phyloP scores from a whole-genome alignment of 1,140 invertebrate species.

The Drosophila sucinea region DNA sequence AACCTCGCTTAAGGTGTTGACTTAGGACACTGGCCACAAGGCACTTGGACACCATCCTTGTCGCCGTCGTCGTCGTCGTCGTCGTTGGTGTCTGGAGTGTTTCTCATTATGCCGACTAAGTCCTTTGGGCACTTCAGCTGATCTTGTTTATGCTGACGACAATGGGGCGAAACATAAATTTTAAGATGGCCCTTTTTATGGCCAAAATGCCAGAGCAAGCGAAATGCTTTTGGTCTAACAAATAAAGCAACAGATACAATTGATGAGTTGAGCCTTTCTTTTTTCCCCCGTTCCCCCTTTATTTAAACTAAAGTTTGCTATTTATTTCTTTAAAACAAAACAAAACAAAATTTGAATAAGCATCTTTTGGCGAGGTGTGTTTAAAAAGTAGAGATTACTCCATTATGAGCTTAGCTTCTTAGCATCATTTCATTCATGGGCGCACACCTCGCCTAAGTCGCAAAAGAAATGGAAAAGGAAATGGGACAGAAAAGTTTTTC shows the following conservation, averaged over 20 bases:
- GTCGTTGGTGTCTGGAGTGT: constrained; percentile 18
- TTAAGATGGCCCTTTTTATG: constrained; percentile 40
- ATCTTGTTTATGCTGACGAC: constrained; percentile 48
- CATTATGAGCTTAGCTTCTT: no score
- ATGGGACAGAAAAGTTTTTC: no score
- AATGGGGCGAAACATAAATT: constrained; percentile 37
- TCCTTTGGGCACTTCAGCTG: constrained; percentile 41
- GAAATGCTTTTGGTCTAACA: constrained; percentile 2
- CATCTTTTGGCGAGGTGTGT: no score
- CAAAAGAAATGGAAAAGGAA: no score
- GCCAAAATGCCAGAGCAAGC: constrained; percentile 9
- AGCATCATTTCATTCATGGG: no score
- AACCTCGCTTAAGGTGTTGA: constrained; percentile 48
- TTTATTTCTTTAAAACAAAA: not conserved
- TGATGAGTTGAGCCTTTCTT: constrained; percentile 24
- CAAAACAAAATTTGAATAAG: no score
- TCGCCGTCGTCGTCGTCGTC: not conserved
- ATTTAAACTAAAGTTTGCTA: no score
- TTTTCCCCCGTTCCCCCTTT: no score
- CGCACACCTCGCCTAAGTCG: no score
- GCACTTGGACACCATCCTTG: not conserved
- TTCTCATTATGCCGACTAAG: constrained; percentile 59
- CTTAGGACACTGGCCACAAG: constrained; percentile 44
- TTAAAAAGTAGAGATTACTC: no score
- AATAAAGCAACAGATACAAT: constrained; percentile 39